These are phyloP conservation scores for Mohoua ochrocephala DNA, from an alignment of 2,113 vertebrate species.

Conservation along the genomic window DNA sequence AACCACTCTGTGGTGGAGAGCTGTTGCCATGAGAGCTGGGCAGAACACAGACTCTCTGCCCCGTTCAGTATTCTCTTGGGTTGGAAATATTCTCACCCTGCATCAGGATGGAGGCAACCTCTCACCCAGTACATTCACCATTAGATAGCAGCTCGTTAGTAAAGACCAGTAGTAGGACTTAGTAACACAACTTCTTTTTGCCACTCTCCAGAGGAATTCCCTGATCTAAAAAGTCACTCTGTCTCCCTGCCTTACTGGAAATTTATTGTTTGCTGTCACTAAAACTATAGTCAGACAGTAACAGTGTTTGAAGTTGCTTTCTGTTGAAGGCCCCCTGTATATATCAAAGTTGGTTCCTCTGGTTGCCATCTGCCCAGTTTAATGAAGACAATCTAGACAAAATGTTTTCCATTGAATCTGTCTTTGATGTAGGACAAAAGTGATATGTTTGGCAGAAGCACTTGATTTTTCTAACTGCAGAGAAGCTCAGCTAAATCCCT, in stretches of 20 bases:
- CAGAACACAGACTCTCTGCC: neutral
- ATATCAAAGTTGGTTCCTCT: neutral
- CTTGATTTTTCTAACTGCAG: neutral
- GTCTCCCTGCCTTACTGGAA: neutral
- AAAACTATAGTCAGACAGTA: neutral
- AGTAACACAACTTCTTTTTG: neutral
- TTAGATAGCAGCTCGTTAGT: neutral
- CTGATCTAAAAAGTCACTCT: neutral
- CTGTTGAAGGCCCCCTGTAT: neutral
- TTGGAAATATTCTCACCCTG: neutral
- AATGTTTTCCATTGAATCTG: neutral
- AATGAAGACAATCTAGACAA: neutral
- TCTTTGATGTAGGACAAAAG: neutral
- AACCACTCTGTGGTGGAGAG: rapidly evolving
- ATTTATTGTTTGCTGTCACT: neutral
- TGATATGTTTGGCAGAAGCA: neutral
- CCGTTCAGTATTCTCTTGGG: neutral
- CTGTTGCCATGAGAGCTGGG: neutral
- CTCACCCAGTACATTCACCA: too few species aligned
- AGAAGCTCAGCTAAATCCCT: neutral
- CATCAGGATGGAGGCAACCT: neutral
- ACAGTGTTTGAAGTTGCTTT: neutral
- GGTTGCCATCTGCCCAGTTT: slow-evolving; percentile 2
- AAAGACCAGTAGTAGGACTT: neutral
- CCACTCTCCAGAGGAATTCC: neutral